Evolutionary conservation across 2,113 vertebrate species (phyloP), one percentile per base, ranked within the genome.

Genomic region (Neoarius graeffei): DNA sequence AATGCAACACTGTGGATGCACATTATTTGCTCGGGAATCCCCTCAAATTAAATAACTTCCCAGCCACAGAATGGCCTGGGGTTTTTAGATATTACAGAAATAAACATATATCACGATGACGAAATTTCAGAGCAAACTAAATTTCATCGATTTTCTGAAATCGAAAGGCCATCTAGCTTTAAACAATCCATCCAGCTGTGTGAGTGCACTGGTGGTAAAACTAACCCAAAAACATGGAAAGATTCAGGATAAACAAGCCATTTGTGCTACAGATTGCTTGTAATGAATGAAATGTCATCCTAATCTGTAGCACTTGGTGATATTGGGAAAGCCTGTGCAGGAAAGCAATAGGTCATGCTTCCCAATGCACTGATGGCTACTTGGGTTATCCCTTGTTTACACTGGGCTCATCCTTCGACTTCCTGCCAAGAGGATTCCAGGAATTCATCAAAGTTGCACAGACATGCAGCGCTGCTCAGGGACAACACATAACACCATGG

Each of bases 361-460:
- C 7, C 62, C 85, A 59, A 59, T 42, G 14, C 48, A 84, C 64
- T 71, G 27, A 84, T 66, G 62, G 74, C 48, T 67, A 60, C 71
- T 76, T 27, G 57, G 35, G 59, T 64, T 30, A 25, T 30, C n/a
- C 62, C 60, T 57, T 42, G 50, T 81, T 71, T 71, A 48, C 30
- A 14, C 52, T 27, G 52, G 20, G 50, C 50, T 69, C 64, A 57
- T 87, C 27, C 84, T 85, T 64, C 8, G 17, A 64, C 23, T 50
- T n/a, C 3, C 57, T 85, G 71, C 84, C 77, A 59, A 71, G 50
- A 56, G 77, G 52, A 71, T 59, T 59, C 62, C 15, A 3, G 64
- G 30, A 69, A 23, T n/a, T 71, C 77, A 71, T 87, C 85, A 86
- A 86, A 86, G 85, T 69, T 71, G 64, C 52, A 20, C 52, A 11